Base-by-base conservation (phyloP, 2,888 invertebrate species). In the Caenorhabditis sp. region DNA sequence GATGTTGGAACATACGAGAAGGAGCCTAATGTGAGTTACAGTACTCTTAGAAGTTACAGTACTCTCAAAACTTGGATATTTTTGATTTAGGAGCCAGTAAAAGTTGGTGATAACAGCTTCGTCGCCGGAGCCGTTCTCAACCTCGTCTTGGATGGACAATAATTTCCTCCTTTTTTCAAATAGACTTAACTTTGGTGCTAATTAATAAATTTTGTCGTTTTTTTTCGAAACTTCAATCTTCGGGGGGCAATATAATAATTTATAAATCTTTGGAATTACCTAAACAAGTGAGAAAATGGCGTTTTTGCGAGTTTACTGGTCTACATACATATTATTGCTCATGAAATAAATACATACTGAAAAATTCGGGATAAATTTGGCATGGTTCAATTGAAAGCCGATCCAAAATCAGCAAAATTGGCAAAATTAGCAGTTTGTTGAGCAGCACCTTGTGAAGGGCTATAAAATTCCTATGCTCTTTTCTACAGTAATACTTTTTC, bases 351-450 rank as follows among this genome's bases (percentile, higher is more conserved):
- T 43, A 43, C 6, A 43, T 43, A 31, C 5, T 31, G 31, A 31
- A 10, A 31, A 31, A 6, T 6, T 31, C 4, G 31, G 31, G 4
- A 4, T 10, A 21, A 53, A 53, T 53, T 21, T 8, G 4, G 21
- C 21, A 21, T 21, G 10, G 24, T 55, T 26, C 23, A 55, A 51
- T 69, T 71, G 66, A 81, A 82, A 17, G 79, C 75, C 1, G 74
- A 62, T 43, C 78, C 73, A 57, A 83, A 83, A 59, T 81, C 82
- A 49, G 82, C 78, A 53, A 84, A 84, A 55, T 84, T 77, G 17
- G 84, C 83, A 57, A 84, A 84, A 23, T 53, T 55, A n/a, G 76
- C 68, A 14, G 62, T 54, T 55, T 54, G 62, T 10, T 55, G 24
- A 26, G 64, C 62, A 57, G 43, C 37, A 36, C 63, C 79, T 72